These are phyloP conservation scores for Neolamprologus sp. DNA, from an alignment of 2,113 vertebrate genomes.

Conservation along the genomic window DNA sequence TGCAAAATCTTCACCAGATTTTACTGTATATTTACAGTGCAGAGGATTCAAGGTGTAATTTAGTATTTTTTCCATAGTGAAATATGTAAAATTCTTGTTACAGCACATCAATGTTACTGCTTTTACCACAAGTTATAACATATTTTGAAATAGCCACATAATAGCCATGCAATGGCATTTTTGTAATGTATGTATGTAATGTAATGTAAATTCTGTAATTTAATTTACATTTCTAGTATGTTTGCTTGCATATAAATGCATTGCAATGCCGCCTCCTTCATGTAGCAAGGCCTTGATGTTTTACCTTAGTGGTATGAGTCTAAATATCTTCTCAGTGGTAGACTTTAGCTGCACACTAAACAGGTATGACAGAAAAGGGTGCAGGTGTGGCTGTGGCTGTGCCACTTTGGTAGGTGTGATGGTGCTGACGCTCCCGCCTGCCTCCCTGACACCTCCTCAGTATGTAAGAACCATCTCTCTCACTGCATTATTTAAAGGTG, in stretches of 20 bases:
- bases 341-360: slow-evolving; percentile 6
- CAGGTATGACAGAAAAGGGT: slow-evolving; percentile 42
- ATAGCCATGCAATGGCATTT: neutral
- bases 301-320: neutral
- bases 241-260: neutral
- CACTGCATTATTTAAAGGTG: slow-evolving; percentile 61
- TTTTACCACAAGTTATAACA: neutral
- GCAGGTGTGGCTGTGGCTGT: slow-evolving; percentile 18
- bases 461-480: slow-evolving; percentile 47
- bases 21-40: neutral
- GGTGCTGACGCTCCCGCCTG: slow-evolving; percentile 26
- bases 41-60: neutral
- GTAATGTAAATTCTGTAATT: neutral
- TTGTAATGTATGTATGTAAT: neutral
- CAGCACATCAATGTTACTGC: neutral
- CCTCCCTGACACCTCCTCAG: slow-evolving; percentile 46
- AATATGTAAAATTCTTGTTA: neutral
- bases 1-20: neutral
- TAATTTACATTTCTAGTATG: neutral
- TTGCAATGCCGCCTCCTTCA: neutral
- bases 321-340: slow-evolving; percentile 38
- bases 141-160: neutral
- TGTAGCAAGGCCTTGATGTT: neutral
- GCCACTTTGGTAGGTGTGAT: slow-evolving; percentile 25
- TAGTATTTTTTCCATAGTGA: neutral